phyloP scores from a whole-genome alignment of 64 coral and sea anemone species.

The Trachythela sp. region DNA sequence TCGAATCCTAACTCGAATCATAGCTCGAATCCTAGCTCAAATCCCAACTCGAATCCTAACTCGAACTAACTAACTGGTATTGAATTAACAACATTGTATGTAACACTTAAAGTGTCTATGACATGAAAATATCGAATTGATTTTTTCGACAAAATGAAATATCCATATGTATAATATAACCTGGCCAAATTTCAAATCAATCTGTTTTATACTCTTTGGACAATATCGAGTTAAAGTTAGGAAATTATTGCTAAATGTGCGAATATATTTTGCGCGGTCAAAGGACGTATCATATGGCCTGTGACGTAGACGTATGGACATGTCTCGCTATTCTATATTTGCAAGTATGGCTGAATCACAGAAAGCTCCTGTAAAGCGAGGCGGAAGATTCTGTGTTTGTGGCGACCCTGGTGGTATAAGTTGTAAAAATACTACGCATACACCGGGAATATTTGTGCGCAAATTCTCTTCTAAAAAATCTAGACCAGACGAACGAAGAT shows the following conservation, averaged over 20 bases:
- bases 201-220: too few species aligned
- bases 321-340: not conserved
- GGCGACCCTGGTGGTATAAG: not conserved
- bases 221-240: not conserved
- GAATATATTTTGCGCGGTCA: too few species aligned
- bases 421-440: slow-evolving; percentile 19
- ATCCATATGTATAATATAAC: not conserved
- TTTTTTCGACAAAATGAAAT: not conserved
- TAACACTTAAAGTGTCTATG: too few species aligned
- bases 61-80: too few species aligned
- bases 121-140: too few species aligned
- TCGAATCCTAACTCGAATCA: too few species aligned
- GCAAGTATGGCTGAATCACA: not conserved
- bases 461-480: too few species aligned
- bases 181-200: not conserved
- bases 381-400: not conserved
- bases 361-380: not conserved
- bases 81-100: too few species aligned
- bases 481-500: not conserved
- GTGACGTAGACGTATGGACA: not conserved
- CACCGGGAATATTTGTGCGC: not conserved
- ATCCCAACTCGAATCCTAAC: too few species aligned
- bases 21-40: too few species aligned
- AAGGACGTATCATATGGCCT: too few species aligned
- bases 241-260: not conserved